Percentiles rank a stretch among this genome's conserved stretches.
These are phyloP conservation scores for Zosterops hypoxanthus DNA, from an alignment of 2,113 vertebrate genomes.

Conservation along the genomic window DNA sequence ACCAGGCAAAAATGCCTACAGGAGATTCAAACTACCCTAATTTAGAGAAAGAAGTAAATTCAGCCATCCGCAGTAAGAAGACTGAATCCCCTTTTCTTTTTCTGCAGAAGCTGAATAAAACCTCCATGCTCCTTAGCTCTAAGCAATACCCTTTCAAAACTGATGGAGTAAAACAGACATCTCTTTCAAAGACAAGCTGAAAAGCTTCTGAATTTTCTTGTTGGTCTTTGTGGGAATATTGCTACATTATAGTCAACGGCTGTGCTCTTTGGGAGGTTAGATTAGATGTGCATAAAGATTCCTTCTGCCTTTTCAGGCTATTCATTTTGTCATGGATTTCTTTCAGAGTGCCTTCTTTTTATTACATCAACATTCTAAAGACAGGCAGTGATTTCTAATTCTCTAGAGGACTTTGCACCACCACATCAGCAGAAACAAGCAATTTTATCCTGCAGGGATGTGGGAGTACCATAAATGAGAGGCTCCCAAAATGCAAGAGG, in stretches of 20 bases:
- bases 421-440: not conserved
- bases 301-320: not conserved
- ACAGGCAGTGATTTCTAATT: not conserved
- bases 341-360: not conserved
- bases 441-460: not conserved
- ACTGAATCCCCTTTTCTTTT: not conserved
- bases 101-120: not conserved
- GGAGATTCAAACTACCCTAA: not conserved
- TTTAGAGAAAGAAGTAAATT: not conserved
- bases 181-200: conserved; percentile 15
- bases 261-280: not conserved
- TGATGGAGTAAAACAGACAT: not conserved
- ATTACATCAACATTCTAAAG: not conserved
- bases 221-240: not conserved
- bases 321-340: not conserved
- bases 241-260: not conserved
- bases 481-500: not conserved
- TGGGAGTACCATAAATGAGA: not conserved
- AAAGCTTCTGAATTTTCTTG: conserved; percentile 9
- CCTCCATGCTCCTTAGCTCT: not conserved
- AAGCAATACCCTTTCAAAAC: conserved; percentile 22
- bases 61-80: not conserved
- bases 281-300: not conserved
- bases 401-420: not conserved
- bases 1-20: not conserved